Conservation (phyloP, 2,888 invertebrate genomes). For the Diloba caeruleocephala region DNA sequence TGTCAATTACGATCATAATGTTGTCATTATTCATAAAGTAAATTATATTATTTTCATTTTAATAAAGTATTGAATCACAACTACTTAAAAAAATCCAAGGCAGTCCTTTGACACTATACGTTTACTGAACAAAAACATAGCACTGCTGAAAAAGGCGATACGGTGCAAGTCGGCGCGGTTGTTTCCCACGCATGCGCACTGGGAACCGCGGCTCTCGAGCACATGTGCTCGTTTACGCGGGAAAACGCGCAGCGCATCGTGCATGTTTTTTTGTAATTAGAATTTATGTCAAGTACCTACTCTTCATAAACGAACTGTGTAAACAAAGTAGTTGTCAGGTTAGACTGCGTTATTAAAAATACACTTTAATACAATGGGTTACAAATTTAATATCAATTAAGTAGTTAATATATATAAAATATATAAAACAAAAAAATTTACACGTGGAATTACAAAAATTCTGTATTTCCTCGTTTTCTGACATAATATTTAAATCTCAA, state of each 20-base stretch:
- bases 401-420: too few species aligned
- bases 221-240: slow-evolving; percentile 81
- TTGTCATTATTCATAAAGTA: too few species aligned
- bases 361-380: slow-evolving; percentile 6
- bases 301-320: slow-evolving; percentile 34
- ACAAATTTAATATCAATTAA: too few species aligned
- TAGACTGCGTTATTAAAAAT: slow-evolving; percentile 9
- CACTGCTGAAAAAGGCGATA: slow-evolving; percentile 65
- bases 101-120: slow-evolving; percentile 58
- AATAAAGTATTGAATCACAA: slow-evolving; percentile 1
- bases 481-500: too few species aligned
- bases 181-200: slow-evolving; percentile 83
- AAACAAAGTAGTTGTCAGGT: slow-evolving; percentile 55
- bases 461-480: too few species aligned
- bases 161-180: slow-evolving; percentile 69
- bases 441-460: too few species aligned
- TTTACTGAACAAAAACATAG: slow-evolving; percentile 67
- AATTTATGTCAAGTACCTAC: slow-evolving; percentile 62
- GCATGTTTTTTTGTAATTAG: slow-evolving; percentile 63
- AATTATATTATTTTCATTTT: too few species aligned
- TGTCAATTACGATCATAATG: too few species aligned
- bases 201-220: slow-evolving; percentile 72
- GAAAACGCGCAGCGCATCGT: slow-evolving; percentile 65
- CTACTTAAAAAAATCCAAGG: slow-evolving; percentile 15
- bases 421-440: too few species aligned